Base-by-base conservation (phyloP, 2,888 invertebrate species). In the Amphipyra berbera region DNA sequence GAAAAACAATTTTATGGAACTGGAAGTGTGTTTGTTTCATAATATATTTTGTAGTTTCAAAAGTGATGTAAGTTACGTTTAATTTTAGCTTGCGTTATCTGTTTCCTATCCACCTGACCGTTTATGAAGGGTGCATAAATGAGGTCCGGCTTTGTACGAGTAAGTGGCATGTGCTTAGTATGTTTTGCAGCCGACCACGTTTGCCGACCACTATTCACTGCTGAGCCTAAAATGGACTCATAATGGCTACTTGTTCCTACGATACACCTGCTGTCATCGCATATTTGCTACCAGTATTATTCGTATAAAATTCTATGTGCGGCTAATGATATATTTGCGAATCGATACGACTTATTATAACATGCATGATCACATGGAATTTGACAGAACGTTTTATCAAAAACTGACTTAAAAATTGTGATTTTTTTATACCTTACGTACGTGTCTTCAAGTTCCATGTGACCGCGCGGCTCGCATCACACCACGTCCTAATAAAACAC, bases 81-180 rank as follows among this genome's bases (percentile, higher is more conserved):
- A 75, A 73, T 67, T 69, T 58, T 61, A 62, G 40, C 52, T 58
- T 50, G 54, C 64, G 64, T 60, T 85, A 83, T 83, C 78, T 84
- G 77, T 87, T 85, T 88, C 87, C 88, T 84, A 88, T 82, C 86
- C 91, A 90, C 85, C 87, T 89, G 89, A 89, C 86, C 90, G 90
- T 88, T 88, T 88, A 89, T 85, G 90, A 92, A 92, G 94, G 94
- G 94, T 94, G 94, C 93, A 94, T 94, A 92, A 93, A 91, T 93
- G 89, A 92, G 88, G 82, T 78, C 79, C 85, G 86, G 80, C 78
- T 84, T 73, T 76, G 79, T 82, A 81, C 65, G 54, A 54, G 69
- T 68, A 71, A 83, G 79, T 79, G 81, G 84, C 74, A 75, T 83
- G 84, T 83, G 86, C 82, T 83, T 82, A 82, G 84, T 82, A 84